These are phyloP conservation scores for Apocheima hispidaria DNA, from an alignment of 2,888 invertebrate genomes.

Conservation along the genomic window DNA sequence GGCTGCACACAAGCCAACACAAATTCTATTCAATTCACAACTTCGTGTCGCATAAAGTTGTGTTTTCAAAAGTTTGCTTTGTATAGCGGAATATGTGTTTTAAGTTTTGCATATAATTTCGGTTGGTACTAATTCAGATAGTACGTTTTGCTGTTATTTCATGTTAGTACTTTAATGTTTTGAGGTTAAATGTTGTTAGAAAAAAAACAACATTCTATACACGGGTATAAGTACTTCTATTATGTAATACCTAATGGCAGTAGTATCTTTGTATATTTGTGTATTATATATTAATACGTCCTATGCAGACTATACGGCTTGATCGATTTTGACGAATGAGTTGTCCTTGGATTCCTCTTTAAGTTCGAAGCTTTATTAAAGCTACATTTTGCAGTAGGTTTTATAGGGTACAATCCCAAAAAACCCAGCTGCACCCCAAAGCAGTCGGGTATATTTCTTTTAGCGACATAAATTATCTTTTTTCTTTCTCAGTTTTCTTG, in stretches of 20 bases:
- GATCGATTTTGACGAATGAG: no score
- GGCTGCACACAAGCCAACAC: slow-evolving; percentile 40
- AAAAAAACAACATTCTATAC: background rate
- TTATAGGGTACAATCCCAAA: no score
- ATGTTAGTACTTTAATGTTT: slow-evolving; percentile 8
- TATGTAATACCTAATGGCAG: background rate
- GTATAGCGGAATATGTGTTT: slow-evolving; percentile 39
- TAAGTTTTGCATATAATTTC: slow-evolving; percentile 35
- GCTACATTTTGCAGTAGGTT: no score
- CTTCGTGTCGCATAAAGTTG: slow-evolving; percentile 52
- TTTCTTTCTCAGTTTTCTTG: no score
- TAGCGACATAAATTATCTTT: no score
- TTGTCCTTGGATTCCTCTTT: no score
- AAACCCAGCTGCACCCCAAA: no score
- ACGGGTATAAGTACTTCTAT: background rate
- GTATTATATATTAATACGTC: no score
- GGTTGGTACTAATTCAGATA: slow-evolving; percentile 16
- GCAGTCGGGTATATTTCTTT: no score
- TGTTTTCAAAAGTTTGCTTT: slow-evolving; percentile 47
- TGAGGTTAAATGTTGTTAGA: slow-evolving; percentile 23
- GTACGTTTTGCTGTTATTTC: slow-evolving; percentile 13
- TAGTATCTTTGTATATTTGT: background rate
- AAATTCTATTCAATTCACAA: slow-evolving; percentile 50
- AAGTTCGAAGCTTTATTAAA: no score
- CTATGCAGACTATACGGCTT: no score